Conservation (phyloP, 2,113 vertebrate genomes). For the Zosterops lateralis region DNA sequence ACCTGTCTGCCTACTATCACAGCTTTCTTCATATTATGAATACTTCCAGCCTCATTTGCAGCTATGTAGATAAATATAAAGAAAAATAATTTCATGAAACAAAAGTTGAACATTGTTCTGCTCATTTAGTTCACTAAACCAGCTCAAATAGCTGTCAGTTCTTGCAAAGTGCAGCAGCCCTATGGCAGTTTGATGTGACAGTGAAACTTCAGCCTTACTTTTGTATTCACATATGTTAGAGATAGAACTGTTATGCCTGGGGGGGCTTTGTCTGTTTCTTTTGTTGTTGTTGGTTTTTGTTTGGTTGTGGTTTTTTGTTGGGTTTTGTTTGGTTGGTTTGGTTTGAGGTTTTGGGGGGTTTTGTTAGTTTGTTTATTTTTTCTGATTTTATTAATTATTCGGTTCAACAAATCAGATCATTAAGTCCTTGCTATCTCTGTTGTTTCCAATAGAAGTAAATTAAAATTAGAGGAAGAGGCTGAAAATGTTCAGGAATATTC, state of each 20-base stretch:
- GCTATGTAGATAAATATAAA: background rate
- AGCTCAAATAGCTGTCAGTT: background rate
- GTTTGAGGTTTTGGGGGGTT: too few species aligned
- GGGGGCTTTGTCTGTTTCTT: accelerated
- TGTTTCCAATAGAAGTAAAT: background rate
- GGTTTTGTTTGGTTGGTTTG: background rate
- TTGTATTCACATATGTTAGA: background rate
- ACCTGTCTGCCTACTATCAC: background rate
- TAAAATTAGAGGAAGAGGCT: background rate
- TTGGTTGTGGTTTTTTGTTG: background rate
- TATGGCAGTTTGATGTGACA: background rate
- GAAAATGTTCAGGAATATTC: background rate
- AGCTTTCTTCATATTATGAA: background rate
- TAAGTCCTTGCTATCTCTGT: background rate
- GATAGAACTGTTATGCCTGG: background rate
- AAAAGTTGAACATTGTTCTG: background rate
- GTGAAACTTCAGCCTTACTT: background rate
- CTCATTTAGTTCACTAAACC: background rate
- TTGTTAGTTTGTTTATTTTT: background rate
- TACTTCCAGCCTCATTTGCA: background rate
- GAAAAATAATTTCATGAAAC: background rate
- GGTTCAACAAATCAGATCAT: background rate
- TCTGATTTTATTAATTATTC: background rate
- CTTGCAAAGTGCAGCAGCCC: background rate
- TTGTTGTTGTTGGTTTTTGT: too few species aligned